Evolutionary conservation across 2,888 invertebrate genomes (phyloP).

Genomic region (Dioctria rufipes): DNA sequence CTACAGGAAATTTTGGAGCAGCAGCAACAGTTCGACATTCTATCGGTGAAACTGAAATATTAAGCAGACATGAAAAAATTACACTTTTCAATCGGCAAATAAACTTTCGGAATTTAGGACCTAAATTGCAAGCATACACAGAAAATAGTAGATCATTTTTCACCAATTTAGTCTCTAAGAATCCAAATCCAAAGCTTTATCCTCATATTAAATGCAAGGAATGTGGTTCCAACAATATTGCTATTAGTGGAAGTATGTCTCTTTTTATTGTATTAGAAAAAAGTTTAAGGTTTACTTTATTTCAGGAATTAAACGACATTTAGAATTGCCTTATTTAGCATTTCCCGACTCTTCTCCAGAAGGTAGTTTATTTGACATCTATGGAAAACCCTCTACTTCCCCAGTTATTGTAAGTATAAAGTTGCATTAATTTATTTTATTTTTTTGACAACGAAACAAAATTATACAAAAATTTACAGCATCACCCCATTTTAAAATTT

Average conservation of each 20-base stretch:
- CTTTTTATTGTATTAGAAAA: background rate
- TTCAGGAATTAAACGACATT: background rate
- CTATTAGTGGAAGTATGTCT: conserved; percentile 7
- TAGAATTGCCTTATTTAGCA: background rate
- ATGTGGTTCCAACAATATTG: conserved; percentile 30
- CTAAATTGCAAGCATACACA: background rate
- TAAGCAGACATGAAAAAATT: conserved; percentile 44
- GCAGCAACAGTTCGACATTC: conserved; percentile 56
- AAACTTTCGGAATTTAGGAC: background rate
- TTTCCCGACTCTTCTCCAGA: background rate
- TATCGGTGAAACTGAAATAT: conserved; percentile 57
- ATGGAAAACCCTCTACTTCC: background rate
- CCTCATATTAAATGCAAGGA: background rate
- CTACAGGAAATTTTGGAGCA: conserved; percentile 41
- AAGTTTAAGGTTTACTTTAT: background rate
- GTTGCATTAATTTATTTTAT: too few relatives aligned
- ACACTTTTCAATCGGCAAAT: background rate
- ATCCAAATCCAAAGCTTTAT: background rate
- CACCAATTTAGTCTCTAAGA: background rate
- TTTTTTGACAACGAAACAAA: too few relatives aligned
- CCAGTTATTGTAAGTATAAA: conserved; percentile 10
- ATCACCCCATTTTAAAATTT: too few relatives aligned
- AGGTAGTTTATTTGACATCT: background rate
- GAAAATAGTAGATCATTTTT: background rate
- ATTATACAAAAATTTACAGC: too few relatives aligned